Percentiles rank a stretch among this genome's conserved stretches.
These are phyloP conservation scores for Heliothis virescens DNA, from an alignment of 1,140 invertebrate species.

Conservation along the genomic window DNA sequence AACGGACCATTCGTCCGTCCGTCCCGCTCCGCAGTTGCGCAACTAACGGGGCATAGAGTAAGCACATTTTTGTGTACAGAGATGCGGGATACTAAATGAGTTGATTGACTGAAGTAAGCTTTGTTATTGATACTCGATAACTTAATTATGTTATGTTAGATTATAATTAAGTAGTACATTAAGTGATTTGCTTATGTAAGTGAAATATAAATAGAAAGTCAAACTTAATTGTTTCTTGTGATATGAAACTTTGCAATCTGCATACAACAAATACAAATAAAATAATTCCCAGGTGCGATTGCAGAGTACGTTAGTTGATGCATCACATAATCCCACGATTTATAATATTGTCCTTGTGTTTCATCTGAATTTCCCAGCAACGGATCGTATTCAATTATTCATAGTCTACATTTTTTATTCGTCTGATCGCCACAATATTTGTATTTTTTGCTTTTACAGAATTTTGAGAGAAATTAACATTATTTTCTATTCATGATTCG, in stretches of 20 bases:
- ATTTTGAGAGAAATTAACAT: no score
- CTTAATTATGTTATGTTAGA: no score
- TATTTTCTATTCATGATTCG: no score
- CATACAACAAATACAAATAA: background rate
- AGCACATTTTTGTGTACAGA: slow-evolving; percentile 66
- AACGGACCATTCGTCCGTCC: slow-evolving; percentile 70
- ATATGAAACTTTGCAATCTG: background rate
- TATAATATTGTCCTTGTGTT: slow-evolving; percentile 17
- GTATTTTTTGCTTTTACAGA: background rate
- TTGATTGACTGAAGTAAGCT: background rate
- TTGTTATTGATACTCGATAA: background rate
- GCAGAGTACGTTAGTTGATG: background rate
- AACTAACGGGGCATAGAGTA: slow-evolving; percentile 82
- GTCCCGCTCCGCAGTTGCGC: slow-evolving; percentile 75
- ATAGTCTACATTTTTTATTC: slow-evolving; percentile 28
- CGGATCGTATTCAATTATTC: slow-evolving; percentile 21
- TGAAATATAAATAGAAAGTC: no score
- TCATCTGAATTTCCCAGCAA: slow-evolving; percentile 1
- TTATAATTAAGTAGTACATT: no score
- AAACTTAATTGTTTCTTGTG: no score
- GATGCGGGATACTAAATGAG: slow-evolving; percentile 48
- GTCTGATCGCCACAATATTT: background rate
- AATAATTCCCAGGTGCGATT: slow-evolving; percentile 4
- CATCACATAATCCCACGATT: slow-evolving; percentile 21
- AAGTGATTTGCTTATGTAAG: no score